Evolutionary conservation across 2,888 invertebrate species (phyloP), one percentile per base, ranked within the genome.

Genomic region (Ferdinandea cuprea): DNA sequence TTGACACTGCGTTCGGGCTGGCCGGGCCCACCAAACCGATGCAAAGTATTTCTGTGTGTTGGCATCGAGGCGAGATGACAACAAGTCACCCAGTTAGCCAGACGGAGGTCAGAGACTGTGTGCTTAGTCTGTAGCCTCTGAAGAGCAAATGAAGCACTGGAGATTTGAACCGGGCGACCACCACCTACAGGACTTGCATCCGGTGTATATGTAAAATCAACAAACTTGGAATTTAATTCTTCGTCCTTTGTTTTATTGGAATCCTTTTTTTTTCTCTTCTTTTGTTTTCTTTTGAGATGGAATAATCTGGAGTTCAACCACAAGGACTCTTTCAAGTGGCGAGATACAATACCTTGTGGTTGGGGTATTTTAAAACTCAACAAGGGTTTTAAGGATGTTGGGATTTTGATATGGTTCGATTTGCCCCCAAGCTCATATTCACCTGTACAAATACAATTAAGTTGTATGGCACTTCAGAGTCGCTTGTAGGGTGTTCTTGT

Each of bases 181-280:
- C 54, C 48, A 52, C 42, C 37, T 35, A 52, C 11, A 13, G n/a
- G n/a, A n/a, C n/a, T n/a, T n/a, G 30, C 13, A 9, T 30, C 9
- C 7, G 7, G 6, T 72, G 21, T 68, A 37, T 79, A 65, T 81
- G 65, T 50, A 80, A 74, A 80, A 83, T 77, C 81, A 77, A 77
- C 81, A 77, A 40, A 77, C 77, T 72, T 77, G 77, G 54, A 72
- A 77, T 59, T 74, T 52, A 66, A 66, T 59, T 77, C 32, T 52
- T 52, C 32, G 72, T 77, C 72, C 65, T 30, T 77, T 77, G 71
- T 83, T 72, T 77, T 54, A 54, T 66, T 37, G 50, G 17, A 40
- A 65, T 48, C 32, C 35, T n/a, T n/a, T 58, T 44, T 46, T 40
- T 25, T 19, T 1, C 9, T 17, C 2, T 61, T 15, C 68, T 63